Evolutionary conservation across 2,797 vertebrate genomes (phyloP).

Genomic region (Heliangelus exortis): DNA sequence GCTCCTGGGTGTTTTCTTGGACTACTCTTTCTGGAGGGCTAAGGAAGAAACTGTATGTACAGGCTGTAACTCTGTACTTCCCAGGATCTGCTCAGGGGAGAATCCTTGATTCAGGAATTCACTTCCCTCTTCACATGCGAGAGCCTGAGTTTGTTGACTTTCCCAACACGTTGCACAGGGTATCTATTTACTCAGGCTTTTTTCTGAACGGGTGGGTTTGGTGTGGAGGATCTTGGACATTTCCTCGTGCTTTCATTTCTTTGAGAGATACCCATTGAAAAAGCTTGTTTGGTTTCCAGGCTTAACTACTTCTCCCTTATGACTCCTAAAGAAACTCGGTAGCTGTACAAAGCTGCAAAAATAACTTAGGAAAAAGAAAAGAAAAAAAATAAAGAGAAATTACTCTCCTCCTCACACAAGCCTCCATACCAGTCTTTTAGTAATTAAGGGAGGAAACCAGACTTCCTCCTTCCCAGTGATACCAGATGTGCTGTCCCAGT

Average conservation of each 20-base stretch:
- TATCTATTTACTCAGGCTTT: constrained; percentile 61
- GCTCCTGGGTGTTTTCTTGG: neutral
- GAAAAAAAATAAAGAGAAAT: neutral
- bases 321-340: neutral
- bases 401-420: neutral
- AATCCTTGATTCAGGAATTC: constrained; percentile 37
- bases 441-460: constrained; percentile 76
- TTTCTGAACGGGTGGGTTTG: neutral
- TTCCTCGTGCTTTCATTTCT: constrained; percentile 5
- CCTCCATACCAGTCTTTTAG: constrained; percentile 45
- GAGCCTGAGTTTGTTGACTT: constrained; percentile 11
- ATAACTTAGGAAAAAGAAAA: neutral
- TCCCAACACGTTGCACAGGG: constrained; percentile 10
- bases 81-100: constrained; percentile 25
- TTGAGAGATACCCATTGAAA: neutral
- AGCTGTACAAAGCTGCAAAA: neutral
- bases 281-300: neutral
- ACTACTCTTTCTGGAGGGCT: neutral
- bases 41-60: neutral
- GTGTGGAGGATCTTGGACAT: neutral
- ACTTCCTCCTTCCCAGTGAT: constrained; percentile 70
- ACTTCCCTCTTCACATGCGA: constrained; percentile 6
- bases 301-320: neutral
- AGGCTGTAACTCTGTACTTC: neutral
- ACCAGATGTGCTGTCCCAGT: constrained; percentile 37